phyloP scores from a whole-genome alignment of 2,888 invertebrate species.

The Selenia dentaria region DNA sequence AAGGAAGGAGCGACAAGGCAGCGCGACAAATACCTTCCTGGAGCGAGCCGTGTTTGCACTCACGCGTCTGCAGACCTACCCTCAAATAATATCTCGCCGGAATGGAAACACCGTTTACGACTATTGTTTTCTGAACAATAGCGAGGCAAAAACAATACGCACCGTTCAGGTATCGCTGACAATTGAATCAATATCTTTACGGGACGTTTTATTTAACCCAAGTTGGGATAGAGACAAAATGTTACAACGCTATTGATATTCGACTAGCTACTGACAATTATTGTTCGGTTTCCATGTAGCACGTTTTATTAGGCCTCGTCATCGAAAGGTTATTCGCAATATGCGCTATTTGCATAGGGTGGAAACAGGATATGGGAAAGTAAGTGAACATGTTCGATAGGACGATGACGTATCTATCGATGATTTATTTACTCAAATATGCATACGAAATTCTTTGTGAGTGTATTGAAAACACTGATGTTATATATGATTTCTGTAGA shows the following conservation, averaged over 20 bases:
- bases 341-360: neutral
- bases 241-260: slow-evolving; percentile 14
- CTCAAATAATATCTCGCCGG: slow-evolving; percentile 49
- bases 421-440: too few species aligned
- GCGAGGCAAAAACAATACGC: slow-evolving; percentile 49
- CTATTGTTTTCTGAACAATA: slow-evolving; percentile 54
- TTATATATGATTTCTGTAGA: too few species aligned
- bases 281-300: slow-evolving; percentile 4
- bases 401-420: too few species aligned
- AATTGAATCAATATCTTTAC: slow-evolving; percentile 47
- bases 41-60: slow-evolving; percentile 55
- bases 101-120: slow-evolving; percentile 50
- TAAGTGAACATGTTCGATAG: neutral
- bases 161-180: slow-evolving; percentile 42
- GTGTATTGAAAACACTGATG: too few species aligned
- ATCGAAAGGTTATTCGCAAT: slow-evolving; percentile 1
- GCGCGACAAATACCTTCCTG: slow-evolving; percentile 76
- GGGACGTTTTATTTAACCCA: slow-evolving; percentile 25
- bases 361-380: neutral
- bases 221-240: slow-evolving; percentile 16
- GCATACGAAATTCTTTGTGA: too few species aligned
- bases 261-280: slow-evolving; percentile 17
- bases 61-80: slow-evolving; percentile 43
- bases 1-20: slow-evolving; percentile 71
- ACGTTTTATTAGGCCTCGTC: neutral